Evolutionary conservation across 1,140 invertebrate genomes (phyloP).

Genomic region (Triops cancriformis): DNA sequence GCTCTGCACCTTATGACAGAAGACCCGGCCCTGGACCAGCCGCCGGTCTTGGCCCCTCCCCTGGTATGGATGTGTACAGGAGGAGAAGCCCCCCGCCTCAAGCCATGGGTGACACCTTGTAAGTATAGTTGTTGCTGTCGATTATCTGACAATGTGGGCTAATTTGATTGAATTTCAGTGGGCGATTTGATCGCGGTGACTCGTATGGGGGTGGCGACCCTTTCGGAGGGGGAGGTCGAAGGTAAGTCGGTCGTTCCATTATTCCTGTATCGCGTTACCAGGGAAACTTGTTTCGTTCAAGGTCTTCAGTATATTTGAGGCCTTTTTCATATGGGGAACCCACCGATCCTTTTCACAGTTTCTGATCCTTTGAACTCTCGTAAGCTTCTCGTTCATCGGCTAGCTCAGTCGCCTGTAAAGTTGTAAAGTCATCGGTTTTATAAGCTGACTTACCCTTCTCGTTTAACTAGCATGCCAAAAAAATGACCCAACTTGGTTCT

Average conservation of each 20-base stretch:
- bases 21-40: constrained; percentile 25
- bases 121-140: not conserved
- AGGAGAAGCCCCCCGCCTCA: constrained; percentile 30
- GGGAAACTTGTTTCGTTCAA: too few relatives aligned
- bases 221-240: not conserved
- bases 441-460: not conserved
- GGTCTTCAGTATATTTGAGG: too few relatives aligned
- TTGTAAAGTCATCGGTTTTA: not conserved
- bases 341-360: too few relatives aligned
- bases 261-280: too few relatives aligned
- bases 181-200: not conserved
- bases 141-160: not conserved
- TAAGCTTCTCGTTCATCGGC: too few relatives aligned
- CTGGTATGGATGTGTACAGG: constrained; percentile 29
- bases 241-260: not conserved
- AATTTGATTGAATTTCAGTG: not conserved
- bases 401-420: too few relatives aligned
- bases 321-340: too few relatives aligned
- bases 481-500: not conserved
- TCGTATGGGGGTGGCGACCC: not conserved
- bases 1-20: constrained; percentile 29
- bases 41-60: constrained; percentile 28
- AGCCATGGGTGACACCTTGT: constrained; percentile 26
- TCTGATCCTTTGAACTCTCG: too few relatives aligned
- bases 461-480: not conserved